Evolutionary conservation across 1,140 invertebrate species (phyloP), one percentile per base, ranked within the genome.

Genomic region (Drosophila subobscura): DNA sequence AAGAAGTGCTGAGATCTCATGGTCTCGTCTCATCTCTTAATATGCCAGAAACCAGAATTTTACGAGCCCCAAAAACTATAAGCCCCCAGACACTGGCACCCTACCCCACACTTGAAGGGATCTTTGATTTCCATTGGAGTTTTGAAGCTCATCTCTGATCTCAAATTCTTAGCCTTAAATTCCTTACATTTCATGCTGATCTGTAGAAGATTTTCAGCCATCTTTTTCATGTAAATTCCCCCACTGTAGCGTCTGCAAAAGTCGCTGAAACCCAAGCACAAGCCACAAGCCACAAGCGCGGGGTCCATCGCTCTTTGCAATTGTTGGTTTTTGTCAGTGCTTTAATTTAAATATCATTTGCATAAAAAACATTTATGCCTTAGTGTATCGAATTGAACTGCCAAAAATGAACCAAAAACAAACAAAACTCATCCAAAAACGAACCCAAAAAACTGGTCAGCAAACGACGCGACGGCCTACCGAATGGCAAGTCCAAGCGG

Each of bases 31-130:
- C 16, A 20, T 0, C 16, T 88, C 40, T 80, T 86, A 86, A 85
- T 77, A 81, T 86, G 81, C 72, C 68, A 85, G 72, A 85, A 85
- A 85, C 80, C 81, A 85, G 80, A 85, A 85, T 85, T 85, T 77
- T 60, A 85, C 64, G 66, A 74, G 66, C 59, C 65, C 56, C 68
- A 53, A 46, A 53, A 58, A 65, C 56, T 53, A 49, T 72, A 20
- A 53, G 4, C 14, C 10, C 0, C 25, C 61, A 68, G 16, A 56
- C 50, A 23, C 3, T 8, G 12, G 6, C 46, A 23, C 65, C 33
- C 65, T 68, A 68, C 65, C 5, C 14, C 1, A 37, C 29, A 33
- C 20, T 12, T 6, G 16, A 55, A 12, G 42, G 46, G 42, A 5
- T 29, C n/a, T 14, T 65, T 37, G 6, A 29, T 6, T 22, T 0